Conservation (phyloP, 2,113 vertebrate genomes). For the Phyllopteryx taeniolatus region DNA sequence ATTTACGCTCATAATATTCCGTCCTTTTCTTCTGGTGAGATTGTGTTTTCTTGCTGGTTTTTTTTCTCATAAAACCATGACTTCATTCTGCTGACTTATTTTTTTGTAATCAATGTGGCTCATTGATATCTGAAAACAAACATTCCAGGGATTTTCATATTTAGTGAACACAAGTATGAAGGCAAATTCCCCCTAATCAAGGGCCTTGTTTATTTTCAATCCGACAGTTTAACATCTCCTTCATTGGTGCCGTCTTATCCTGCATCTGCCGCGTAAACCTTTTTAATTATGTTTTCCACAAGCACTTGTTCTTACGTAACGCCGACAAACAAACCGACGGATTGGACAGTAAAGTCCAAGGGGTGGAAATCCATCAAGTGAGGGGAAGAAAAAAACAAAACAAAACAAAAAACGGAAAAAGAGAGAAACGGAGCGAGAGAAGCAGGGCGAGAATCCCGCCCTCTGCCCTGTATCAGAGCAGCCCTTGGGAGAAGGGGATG, state of each 20-base stretch:
- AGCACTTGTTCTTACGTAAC: conserved; percentile 29
- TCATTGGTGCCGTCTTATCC: conserved; percentile 19
- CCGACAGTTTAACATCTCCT: conserved; percentile 5
- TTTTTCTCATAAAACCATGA: background rate
- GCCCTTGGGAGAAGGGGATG: conserved; percentile 62
- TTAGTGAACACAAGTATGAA: background rate
- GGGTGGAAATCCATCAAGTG: conserved; percentile 41
- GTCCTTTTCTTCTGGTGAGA: background rate
- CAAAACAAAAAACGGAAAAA: conserved; percentile 24
- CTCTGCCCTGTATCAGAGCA: conserved; percentile 43
- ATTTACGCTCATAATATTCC: no score
- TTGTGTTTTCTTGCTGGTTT: background rate
- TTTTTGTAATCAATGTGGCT: background rate
- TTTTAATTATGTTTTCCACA: conserved; percentile 36
- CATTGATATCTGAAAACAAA: background rate
- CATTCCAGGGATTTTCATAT: background rate
- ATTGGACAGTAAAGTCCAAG: conserved; percentile 20
- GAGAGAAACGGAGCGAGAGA: conserved; percentile 10
- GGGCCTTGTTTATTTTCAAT: background rate
- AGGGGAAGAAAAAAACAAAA: conserved; percentile 34
- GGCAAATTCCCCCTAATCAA: background rate
- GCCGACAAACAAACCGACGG: conserved; percentile 21
- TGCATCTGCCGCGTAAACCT: conserved; percentile 17
- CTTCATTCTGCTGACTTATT: background rate
- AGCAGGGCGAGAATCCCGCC: conserved; percentile 28